Percentiles rank a stretch among this genome's conserved stretches.
Conservation (phyloP, 2,113 vertebrate species). For the Beaufortia kweichowensis region DNA sequence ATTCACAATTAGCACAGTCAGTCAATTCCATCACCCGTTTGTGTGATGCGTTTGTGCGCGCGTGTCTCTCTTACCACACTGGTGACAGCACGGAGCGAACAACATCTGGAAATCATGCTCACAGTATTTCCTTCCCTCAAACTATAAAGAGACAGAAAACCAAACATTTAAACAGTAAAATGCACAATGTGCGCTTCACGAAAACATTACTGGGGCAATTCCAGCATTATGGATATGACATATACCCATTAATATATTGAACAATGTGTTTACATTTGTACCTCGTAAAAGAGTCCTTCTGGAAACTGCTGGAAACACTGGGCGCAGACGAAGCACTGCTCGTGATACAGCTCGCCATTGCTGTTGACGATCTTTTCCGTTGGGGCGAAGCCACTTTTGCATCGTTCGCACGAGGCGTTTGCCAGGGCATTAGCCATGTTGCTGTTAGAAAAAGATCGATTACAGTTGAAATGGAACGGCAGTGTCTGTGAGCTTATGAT, state of each 20-base stretch:
- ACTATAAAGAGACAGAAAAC: constrained; percentile 74
- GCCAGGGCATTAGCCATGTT: constrained; percentile 98
- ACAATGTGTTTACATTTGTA: no score
- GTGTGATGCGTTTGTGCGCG: background rate
- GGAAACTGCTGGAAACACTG: constrained; percentile 99
- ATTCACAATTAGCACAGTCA: constrained; percentile 22
- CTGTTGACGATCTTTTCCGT: constrained; percentile 96
- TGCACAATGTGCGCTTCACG: background rate
- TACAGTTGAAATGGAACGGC: constrained; percentile 14
- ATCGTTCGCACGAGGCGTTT: constrained; percentile 90
- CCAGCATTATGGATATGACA: no score
- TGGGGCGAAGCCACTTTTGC: constrained; percentile 86
- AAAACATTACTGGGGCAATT: no score
- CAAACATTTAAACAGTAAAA: background rate
- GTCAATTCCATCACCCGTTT: background rate
- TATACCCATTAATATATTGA: no score
- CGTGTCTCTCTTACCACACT: constrained; percentile 87
- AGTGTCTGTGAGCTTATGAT: background rate
- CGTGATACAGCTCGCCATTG: constrained; percentile 94
- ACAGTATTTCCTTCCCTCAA: constrained; percentile 98
- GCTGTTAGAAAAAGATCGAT: constrained; percentile 63
- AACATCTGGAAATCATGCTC: constrained; percentile 99
- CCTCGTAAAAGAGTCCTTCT: constrained; percentile 98
- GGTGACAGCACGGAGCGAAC: constrained; percentile 96
- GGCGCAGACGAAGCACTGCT: constrained; percentile 95